A percentile compares a stretch with the other conserved stretches of the same genome.
Conservation (phyloP, 2,797 vertebrate species). For the Lepilemur septentrionalis region DNA sequence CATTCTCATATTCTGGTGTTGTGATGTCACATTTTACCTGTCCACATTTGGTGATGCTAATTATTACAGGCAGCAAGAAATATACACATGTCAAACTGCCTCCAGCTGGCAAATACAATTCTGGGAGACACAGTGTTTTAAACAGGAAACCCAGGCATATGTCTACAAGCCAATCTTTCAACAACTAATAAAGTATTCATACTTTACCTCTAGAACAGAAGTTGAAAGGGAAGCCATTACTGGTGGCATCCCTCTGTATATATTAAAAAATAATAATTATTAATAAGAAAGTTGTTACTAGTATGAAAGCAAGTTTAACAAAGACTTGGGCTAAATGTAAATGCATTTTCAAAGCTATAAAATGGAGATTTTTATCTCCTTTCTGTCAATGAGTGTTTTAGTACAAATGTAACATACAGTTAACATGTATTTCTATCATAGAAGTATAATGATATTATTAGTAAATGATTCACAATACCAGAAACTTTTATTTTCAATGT, state of each 20-base stretch:
- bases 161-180: constrained; percentile 68
- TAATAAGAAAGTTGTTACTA: not conserved
- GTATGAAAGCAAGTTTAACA: not conserved
- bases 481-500: not conserved
- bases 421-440: not conserved
- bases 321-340: not conserved
- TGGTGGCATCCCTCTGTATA: not conserved
- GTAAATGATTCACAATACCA: not conserved
- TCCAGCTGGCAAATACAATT: constrained; percentile 75
- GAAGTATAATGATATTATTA: not conserved
- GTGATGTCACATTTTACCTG: constrained; percentile 69
- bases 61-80: constrained; percentile 66
- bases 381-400: not conserved
- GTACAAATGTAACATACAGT: not conserved
- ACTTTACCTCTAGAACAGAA: constrained; percentile 29
- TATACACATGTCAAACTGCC: constrained; percentile 73
- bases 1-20: constrained; percentile 19
- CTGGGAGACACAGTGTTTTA: constrained; percentile 69
- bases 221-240: constrained; percentile 62
- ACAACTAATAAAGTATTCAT: constrained; percentile 75
- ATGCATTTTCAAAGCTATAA: not conserved
- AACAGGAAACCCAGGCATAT: constrained; percentile 68
- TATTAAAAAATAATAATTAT: not conserved
- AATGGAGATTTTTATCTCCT: not conserved
- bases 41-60: constrained; percentile 52